Evolutionary conservation across 2,888 invertebrate species (phyloP).

Genomic region (Entomobrya multifasciata): DNA sequence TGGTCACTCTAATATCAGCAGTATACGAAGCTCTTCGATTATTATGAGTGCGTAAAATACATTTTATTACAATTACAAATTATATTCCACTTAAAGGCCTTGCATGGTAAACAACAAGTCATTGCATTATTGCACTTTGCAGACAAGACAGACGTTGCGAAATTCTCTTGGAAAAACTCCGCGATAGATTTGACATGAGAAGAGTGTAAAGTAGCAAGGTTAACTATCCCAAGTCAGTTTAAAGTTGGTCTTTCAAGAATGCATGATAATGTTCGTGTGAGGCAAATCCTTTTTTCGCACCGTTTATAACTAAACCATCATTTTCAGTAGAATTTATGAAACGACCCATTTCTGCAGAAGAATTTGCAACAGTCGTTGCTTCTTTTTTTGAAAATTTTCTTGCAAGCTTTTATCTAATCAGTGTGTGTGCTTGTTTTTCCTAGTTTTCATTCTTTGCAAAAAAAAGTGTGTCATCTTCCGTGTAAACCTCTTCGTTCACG

Average conservation of each 20-base stretch:
- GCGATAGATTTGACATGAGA: constrained; percentile 26
- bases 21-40: no score
- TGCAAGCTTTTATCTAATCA: constrained; percentile 56
- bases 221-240: background rate
- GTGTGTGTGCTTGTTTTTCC: constrained; percentile 25
- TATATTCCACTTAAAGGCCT: background rate
- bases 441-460: constrained; percentile 38
- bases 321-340: background rate
- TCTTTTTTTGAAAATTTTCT: constrained; percentile 28
- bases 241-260: background rate
- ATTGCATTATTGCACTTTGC: background rate
- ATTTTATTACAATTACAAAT: background rate
- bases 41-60: background rate
- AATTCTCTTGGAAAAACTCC: constrained; percentile 27
- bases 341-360: constrained; percentile 23
- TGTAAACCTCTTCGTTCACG: constrained; percentile 5
- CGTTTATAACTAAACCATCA: background rate
- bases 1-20: no score
- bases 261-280: background rate
- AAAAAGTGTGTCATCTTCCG: constrained; percentile 37
- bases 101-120: background rate
- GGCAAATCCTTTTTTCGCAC: constrained; percentile 33
- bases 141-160: background rate
- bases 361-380: background rate
- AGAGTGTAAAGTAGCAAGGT: constrained; percentile 15